Conservation (phyloP, 2,797 vertebrate species). For the Chelmon rostratus region DNA sequence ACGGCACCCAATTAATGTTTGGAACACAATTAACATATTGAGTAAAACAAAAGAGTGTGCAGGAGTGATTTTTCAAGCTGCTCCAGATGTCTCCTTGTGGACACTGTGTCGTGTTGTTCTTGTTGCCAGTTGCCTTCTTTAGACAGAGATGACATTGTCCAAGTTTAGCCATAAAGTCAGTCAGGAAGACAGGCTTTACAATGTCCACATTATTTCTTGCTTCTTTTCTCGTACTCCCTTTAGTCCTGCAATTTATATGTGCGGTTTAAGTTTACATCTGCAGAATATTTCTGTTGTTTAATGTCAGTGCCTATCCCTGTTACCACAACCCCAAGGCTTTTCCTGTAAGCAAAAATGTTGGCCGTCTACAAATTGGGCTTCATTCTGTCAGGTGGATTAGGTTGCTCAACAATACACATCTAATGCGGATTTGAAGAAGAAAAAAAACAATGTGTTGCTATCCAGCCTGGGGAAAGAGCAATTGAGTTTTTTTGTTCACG, state of each 20-base stretch:
- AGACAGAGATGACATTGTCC: constrained; percentile 10
- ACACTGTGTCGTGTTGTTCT: not conserved
- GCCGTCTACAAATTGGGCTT: constrained; percentile 20
- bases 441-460: constrained; percentile 19
- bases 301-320: not conserved
- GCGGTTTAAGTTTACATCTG: not conserved
- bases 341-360: constrained; percentile 10
- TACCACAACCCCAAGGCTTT: not conserved
- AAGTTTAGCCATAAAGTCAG: not conserved
- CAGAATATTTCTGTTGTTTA: not conserved
- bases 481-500: not conserved
- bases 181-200: constrained; percentile 8
- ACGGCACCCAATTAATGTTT: not conserved
- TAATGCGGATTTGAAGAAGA: constrained; percentile 62
- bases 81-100: not conserved
- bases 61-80: not conserved
- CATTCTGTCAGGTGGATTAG: constrained; percentile 61
- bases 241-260: not conserved
- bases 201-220: not conserved
- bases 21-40: not conserved
- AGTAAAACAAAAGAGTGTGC: not conserved
- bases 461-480: constrained; percentile 4
- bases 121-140: not conserved
- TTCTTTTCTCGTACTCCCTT: not conserved
- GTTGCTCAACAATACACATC: constrained; percentile 56